A percentile compares a stretch with the other conserved stretches of the same genome.
Conservation (phyloP, 2,888 invertebrate genomes). For the Lasius fuliginosus region DNA sequence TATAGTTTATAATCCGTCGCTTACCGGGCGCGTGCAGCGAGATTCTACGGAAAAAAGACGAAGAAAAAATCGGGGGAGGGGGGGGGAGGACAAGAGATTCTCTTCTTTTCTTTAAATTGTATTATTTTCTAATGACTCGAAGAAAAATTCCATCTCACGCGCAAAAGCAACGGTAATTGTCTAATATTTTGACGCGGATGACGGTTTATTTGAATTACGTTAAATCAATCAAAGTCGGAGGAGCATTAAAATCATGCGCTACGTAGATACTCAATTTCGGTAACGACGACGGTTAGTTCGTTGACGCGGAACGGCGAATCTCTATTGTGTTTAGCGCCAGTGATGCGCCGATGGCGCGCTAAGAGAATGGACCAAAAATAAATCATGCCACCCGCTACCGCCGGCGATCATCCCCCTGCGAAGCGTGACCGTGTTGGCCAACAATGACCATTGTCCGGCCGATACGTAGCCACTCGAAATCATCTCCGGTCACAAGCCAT, state of each 20-base stretch:
- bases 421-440: conserved; percentile 84
- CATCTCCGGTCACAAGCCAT: conserved; percentile 86
- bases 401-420: conserved; percentile 78
- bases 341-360: conserved; percentile 59
- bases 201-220: neutral
- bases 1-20: conserved; percentile 29
- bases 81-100: neutral
- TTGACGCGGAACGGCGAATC: conserved; percentile 46
- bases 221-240: conserved; percentile 10
- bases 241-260: conserved; percentile 15
- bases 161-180: neutral
- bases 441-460: conserved; percentile 83
- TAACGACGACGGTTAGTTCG: conserved; percentile 47
- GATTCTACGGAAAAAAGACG: neutral
- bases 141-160: neutral
- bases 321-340: conserved; percentile 57
- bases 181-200: neutral
- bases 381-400: conserved; percentile 66
- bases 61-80: neutral
- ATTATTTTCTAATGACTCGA: neutral
- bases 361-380: conserved; percentile 72
- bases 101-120: neutral
- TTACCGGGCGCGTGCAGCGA: neutral
- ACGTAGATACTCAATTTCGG: conserved; percentile 34
- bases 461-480: conserved; percentile 82